Base-by-base conservation (phyloP, 2,888 invertebrate genomes). In the Rhingia rostrata region DNA sequence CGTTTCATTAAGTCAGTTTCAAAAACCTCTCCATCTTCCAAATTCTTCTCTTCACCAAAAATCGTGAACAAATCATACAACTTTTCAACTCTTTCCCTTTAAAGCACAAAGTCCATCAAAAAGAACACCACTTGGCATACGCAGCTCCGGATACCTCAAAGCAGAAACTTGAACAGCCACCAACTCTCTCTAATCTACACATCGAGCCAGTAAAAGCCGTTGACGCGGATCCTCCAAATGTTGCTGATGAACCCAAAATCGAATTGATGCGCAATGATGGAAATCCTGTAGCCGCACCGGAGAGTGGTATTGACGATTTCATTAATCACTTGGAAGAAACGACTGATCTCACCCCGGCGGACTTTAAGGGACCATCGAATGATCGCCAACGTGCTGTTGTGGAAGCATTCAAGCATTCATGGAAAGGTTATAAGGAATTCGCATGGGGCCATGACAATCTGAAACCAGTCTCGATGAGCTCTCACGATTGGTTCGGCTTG, bases 401-500 rank as follows among this genome's bases (percentile, higher is more conserved):
- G 0, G 94, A 94, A 33, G 98, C 98, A 4, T 97, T 99, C 89
- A 94, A 94, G 88, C 98, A 98, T 92, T 98, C 98, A 0, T 99
- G 99, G 99, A 93, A 93, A 69, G 98, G 97, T 0, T 99, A 99
- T 91, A 97, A 96, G 90, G 94, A 95, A 78, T 96, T 95, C 92
- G 99, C 99, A 0, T 99, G 99, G 99, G 99, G 99, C 1, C 96
- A 97, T 88, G 99, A 99, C 90, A 97, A 98, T 90, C 93, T 99
- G 51, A 97, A 96, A 89, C 99, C 99, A 0, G 94, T 99, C 39
- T 95, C 97, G 0, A 96, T 95, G 88, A 93, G 94, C 85, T 94
- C 95, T 79, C 94, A 95, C 64, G 97, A 99, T 89, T 99, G 99
- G 99, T 99, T 99, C 92, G 96, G 96, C 0, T 93, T 99, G 1